phyloP scores from a whole-genome alignment of 2,113 vertebrate species.

The Miniopterus natalensis region DNA sequence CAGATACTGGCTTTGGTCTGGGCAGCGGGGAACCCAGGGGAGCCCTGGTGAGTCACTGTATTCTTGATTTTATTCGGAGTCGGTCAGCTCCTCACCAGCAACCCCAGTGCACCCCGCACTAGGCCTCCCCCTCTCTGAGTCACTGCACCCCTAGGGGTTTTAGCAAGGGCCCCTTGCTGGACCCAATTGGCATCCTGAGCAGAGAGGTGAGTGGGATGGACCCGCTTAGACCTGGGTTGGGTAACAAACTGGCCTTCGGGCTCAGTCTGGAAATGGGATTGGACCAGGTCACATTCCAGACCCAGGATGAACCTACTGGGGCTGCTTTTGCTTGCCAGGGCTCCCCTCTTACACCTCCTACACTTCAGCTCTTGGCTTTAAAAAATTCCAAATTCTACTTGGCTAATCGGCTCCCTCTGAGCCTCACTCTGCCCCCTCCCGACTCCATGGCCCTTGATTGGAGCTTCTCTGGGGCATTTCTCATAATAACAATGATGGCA shows the following conservation, averaged over 20 bases:
- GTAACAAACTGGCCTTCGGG: neutral
- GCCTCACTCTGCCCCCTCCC: neutral
- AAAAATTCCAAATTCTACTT: accelerated
- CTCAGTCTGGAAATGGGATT: neutral
- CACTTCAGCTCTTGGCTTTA: neutral
- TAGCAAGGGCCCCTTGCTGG: neutral
- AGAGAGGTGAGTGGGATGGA: neutral
- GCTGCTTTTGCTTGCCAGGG: neutral
- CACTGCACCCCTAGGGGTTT: neutral
- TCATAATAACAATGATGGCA: neutral
- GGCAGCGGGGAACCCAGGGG: slow-evolving; percentile 11
- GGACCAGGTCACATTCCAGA: neutral
- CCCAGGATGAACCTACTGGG: accelerated
- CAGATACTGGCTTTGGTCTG: slow-evolving; percentile 40
- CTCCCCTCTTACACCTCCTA: neutral
- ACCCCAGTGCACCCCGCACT: accelerated
- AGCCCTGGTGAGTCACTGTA: slow-evolving; percentile 49
- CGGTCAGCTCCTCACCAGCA: neutral
- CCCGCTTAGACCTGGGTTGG: neutral
- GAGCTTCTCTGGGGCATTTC: neutral
- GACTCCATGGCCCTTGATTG: accelerated
- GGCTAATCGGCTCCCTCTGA: neutral
- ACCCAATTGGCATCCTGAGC: neutral
- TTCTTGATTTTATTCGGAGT: neutral
- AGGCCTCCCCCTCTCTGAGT: neutral